Percentiles rank a stretch among this genome's conserved stretches.
Evolutionary conservation across 2,113 vertebrate species (phyloP).

Genomic region (Collichthys lucidus): DNA sequence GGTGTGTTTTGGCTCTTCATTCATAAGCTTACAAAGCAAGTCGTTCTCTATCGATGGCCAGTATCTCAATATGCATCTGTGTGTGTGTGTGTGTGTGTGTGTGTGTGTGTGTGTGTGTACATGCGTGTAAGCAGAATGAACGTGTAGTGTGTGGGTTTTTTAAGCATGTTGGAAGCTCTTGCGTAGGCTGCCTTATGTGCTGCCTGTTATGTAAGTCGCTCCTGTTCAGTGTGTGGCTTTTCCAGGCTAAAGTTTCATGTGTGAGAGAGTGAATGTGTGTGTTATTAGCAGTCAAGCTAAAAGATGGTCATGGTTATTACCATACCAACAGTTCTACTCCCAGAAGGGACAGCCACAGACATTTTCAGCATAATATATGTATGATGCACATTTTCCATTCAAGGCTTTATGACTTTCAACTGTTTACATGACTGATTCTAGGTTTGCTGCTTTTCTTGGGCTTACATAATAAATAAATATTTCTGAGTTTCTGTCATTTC

Average conservation of each 20-base stretch:
- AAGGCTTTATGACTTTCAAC: neutral
- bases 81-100: neutral
- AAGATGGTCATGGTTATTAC: neutral
- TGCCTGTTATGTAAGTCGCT: conserved; percentile 55
- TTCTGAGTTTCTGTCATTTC: neutral
- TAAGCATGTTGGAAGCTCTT: conserved; percentile 53
- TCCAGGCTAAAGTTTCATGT: neutral
- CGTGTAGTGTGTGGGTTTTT: conserved; percentile 56
- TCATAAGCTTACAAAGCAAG: conserved; percentile 16
- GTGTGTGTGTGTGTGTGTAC: neutral
- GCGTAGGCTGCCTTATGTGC: conserved; percentile 61
- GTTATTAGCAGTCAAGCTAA: conserved; percentile 6
- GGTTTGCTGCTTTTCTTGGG: neutral
- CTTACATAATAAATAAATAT: neutral
- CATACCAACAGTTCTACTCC: neutral
- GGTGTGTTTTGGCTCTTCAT: conserved; percentile 19
- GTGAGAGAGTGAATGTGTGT: neutral
- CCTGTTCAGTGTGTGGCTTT: conserved; percentile 15
- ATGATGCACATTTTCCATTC: neutral
- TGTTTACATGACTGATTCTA: neutral
- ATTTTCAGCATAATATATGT: neutral
- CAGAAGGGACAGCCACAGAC: no score
- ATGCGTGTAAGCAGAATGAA: conserved; percentile 42
- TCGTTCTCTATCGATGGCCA: neutral
- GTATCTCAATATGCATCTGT: conserved; percentile 14